Evolutionary conservation across 2,888 invertebrate genomes (phyloP).

Genomic region (Micropterix aruncella): DNA sequence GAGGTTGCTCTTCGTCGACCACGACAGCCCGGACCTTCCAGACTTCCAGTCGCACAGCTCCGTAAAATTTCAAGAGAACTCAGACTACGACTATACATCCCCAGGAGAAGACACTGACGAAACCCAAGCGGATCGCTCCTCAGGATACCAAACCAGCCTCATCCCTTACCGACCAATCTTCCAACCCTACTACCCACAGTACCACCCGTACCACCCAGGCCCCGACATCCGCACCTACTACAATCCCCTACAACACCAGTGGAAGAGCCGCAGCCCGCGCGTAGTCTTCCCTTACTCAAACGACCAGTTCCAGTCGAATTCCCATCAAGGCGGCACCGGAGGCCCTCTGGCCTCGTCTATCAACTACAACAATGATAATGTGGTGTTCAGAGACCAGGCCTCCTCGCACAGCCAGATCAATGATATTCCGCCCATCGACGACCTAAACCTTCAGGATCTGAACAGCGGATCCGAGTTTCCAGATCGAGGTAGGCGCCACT

Average conservation of each 20-base stretch:
- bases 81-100: constrained; percentile 32
- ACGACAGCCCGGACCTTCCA: constrained; percentile 19
- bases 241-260: constrained; percentile 10
- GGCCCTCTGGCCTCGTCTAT: constrained; percentile 16
- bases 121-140: constrained; percentile 15
- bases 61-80: constrained; percentile 30
- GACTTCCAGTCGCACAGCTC: constrained; percentile 17
- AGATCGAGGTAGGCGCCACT: constrained; percentile 28
- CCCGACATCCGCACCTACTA: neutral
- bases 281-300: constrained; percentile 33
- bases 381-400: constrained; percentile 39
- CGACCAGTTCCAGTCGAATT: constrained; percentile 27
- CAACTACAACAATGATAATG: constrained; percentile 23
- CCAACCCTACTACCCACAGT: neutral
- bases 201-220: neutral
- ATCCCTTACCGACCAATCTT: constrained; percentile 13
- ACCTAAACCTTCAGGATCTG: constrained; percentile 48
- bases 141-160: constrained; percentile 21
- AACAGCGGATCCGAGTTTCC: constrained; percentile 34
- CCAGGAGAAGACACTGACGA: constrained; percentile 19
- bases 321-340: constrained; percentile 20
- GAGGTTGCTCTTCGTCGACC: constrained; percentile 26
- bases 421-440: constrained; percentile 39
- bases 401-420: constrained; percentile 36
- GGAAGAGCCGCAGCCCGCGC: constrained; percentile 33